These are phyloP conservation scores for Prunella himalayana DNA, from an alignment of 2,113 vertebrate genomes.

Conservation along the genomic window DNA sequence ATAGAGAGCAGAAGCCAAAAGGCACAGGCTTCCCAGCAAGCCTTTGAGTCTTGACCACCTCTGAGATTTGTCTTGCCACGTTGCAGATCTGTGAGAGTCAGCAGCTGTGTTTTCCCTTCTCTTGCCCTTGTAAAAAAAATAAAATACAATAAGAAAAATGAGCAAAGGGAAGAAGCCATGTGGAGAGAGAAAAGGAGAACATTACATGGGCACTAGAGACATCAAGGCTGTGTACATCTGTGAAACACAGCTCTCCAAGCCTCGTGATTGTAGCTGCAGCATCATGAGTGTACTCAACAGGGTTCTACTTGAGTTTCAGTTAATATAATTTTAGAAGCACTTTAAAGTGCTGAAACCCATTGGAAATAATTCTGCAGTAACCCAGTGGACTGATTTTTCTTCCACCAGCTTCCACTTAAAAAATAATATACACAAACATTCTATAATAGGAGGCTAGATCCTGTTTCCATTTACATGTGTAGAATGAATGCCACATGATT, in stretches of 20 bases:
- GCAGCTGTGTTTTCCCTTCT: neutral
- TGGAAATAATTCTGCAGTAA: constrained; percentile 40
- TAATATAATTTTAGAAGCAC: constrained; percentile 36
- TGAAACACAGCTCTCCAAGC: neutral
- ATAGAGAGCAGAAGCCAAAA: neutral
- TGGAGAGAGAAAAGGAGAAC: neutral
- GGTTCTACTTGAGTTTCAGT: constrained; percentile 39
- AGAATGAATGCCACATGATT: neutral
- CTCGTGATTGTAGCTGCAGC: neutral
- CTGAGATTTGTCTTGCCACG: neutral
- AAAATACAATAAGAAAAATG: constrained; percentile 1
- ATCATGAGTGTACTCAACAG: neutral
- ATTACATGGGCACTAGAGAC: neutral
- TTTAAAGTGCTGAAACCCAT: neutral
- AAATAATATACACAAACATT: neutral
- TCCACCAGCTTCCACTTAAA: constrained; percentile 16
- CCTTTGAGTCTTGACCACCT: neutral
- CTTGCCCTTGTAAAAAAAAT: neutral
- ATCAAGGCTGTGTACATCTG: neutral
- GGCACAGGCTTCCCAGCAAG: neutral
- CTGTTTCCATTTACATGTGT: neutral
- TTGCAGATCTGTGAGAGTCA: neutral
- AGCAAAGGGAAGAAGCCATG: neutral
- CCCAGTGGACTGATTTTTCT: neutral
- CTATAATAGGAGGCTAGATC: neutral